A percentile compares a stretch with the other conserved stretches of the same genome.
These are phyloP conservation scores for Rhagologus leucostigma DNA, from an alignment of 2,113 vertebrate species.

Conservation along the genomic window DNA sequence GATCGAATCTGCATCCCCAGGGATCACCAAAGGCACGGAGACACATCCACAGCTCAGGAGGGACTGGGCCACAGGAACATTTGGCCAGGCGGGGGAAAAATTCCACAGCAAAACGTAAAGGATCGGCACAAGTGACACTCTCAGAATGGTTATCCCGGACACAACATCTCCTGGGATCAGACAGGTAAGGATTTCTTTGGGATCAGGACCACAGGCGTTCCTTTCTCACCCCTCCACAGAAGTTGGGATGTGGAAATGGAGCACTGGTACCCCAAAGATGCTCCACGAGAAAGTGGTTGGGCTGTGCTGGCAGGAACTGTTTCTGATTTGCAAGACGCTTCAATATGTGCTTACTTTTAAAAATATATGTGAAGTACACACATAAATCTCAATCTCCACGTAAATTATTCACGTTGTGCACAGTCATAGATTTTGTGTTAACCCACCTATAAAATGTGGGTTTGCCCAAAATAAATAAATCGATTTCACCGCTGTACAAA, in stretches of 20 bases:
- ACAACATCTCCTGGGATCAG: accelerated
- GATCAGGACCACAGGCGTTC: not conserved
- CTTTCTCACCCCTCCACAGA: not conserved
- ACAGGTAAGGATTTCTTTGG: not conserved
- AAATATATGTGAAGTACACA: not conserved
- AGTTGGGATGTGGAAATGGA: not conserved
- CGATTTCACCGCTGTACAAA: not conserved
- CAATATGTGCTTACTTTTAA: not conserved
- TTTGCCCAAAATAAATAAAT: not conserved
- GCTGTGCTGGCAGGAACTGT: not conserved
- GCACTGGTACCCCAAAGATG: too few relatives aligned
- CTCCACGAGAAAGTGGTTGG: not conserved
- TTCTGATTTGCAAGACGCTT: not conserved
- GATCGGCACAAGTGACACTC: not conserved
- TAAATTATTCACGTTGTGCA: not conserved
- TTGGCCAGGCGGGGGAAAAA: not conserved
- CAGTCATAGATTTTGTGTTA: accelerated
- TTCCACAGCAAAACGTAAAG: accelerated
- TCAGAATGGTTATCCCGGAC: accelerated
- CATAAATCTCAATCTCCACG: not conserved
- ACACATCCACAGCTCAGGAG: not conserved
- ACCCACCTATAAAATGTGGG: not conserved
- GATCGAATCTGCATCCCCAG: not conserved
- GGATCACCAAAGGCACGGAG: not conserved
- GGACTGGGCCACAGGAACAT: not conserved